These are phyloP conservation scores for Rhamnusium bicolor DNA, from an alignment of 2,888 invertebrate species.

Conservation along the genomic window DNA sequence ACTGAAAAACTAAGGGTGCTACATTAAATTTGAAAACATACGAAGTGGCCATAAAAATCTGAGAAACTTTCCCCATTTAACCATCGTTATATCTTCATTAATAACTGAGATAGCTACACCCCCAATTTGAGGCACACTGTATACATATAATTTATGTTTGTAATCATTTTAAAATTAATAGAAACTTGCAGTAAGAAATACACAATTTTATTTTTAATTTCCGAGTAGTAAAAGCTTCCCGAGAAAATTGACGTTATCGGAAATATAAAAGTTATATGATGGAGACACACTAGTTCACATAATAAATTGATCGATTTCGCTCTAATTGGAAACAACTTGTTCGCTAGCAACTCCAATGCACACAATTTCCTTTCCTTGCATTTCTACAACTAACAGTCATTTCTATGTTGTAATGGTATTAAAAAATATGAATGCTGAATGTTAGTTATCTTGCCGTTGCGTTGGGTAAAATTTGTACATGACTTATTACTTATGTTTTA, in stretches of 20 bases:
- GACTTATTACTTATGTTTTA: neutral
- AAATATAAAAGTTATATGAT: constrained; percentile 27
- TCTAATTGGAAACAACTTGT: constrained; percentile 20
- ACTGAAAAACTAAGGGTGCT: too few relatives aligned
- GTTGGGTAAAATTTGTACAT: neutral
- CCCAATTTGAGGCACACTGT: too few relatives aligned
- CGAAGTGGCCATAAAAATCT: too few relatives aligned
- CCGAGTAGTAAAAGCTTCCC: constrained; percentile 12
- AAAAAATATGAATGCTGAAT: neutral
- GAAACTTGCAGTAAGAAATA: neutral
- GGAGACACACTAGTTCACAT: constrained; percentile 7
- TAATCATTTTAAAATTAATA: neutral
- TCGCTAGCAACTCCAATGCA: neutral
- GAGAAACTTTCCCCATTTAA: too few relatives aligned
- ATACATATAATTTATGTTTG: too few relatives aligned
- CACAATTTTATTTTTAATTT: constrained; percentile 12
- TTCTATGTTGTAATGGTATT: neutral
- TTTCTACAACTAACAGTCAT: constrained; percentile 3
- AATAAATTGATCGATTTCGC: constrained; percentile 20
- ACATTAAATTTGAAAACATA: too few relatives aligned
- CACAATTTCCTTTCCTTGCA: neutral
- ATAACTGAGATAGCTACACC: too few relatives aligned
- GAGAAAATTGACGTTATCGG: constrained; percentile 17
- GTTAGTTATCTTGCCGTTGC: neutral
- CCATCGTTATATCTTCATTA: too few relatives aligned